Percentiles rank a stretch among this genome's conserved stretches.
Conservation (phyloP, 2,888 invertebrate species). For the Ochropacha duplaris region DNA sequence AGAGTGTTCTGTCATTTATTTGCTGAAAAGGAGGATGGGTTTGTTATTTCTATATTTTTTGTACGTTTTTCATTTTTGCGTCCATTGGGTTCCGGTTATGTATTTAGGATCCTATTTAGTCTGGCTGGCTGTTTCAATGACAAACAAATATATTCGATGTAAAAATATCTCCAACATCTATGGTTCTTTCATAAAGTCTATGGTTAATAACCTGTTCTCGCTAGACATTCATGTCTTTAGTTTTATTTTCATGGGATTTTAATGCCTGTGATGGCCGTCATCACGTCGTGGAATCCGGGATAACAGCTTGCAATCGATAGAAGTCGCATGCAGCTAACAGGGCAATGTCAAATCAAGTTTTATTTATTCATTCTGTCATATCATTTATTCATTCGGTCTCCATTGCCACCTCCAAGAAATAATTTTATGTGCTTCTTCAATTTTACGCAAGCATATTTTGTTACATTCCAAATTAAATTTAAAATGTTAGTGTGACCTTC, state of each 20-base stretch:
- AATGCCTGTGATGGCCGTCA: neutral
- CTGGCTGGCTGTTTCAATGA: neutral
- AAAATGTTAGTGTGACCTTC: no score
- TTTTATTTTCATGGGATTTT: neutral
- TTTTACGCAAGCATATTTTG: no score
- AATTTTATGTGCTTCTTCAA: no score
- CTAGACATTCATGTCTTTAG: neutral
- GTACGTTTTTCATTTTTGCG: neutral
- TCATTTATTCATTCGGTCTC: neutral
- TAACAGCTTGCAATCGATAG: neutral
- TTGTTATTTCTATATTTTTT: neutral
- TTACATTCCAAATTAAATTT: no score
- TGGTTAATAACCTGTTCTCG: neutral
- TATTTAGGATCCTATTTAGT: constrained; percentile 1
- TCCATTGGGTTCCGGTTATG: neutral
- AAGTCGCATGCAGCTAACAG: neutral
- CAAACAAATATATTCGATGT: neutral
- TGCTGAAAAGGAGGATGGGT: neutral
- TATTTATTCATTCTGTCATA: neutral
- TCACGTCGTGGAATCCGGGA: neutral
- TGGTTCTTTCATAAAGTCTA: neutral
- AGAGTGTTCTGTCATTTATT: constrained; percentile 4
- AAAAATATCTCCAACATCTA: neutral
- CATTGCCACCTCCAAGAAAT: neutral
- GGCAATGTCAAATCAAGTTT: neutral